phyloP scores from a whole-genome alignment of 1,140 invertebrate genomes.

The Drosophila trapezifrons region DNA sequence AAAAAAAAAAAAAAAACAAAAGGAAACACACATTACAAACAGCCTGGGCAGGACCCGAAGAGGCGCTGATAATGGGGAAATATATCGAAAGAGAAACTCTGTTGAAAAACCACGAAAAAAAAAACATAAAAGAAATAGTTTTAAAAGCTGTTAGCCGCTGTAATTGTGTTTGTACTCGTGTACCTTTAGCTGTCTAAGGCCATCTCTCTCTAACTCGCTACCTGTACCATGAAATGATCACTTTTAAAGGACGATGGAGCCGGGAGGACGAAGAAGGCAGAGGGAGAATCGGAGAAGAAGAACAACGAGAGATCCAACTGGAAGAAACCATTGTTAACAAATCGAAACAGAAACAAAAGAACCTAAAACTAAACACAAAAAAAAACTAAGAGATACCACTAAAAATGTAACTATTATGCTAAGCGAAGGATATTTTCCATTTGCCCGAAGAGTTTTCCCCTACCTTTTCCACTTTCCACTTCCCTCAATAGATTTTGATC shows the following conservation, averaged over 20 bases:
- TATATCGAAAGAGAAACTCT: slow-evolving; percentile 5
- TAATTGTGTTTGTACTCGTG: slow-evolving; percentile 47
- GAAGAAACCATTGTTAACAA: slow-evolving; percentile 43
- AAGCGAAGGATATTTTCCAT: slow-evolving; percentile 16
- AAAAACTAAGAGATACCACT: not conserved
- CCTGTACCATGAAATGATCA: slow-evolving; percentile 15
- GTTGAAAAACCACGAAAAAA: slow-evolving; percentile 6
- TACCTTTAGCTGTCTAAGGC: slow-evolving; percentile 44
- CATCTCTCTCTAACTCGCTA: slow-evolving; percentile 39
- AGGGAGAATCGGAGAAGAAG: not conserved
- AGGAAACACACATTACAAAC: slow-evolving; percentile 14
- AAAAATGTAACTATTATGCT: slow-evolving; percentile 40
- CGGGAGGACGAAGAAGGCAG: not conserved
- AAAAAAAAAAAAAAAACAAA: too few species aligned
- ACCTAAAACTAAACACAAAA: slow-evolving; percentile 7
- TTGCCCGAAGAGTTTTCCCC: slow-evolving; percentile 1
- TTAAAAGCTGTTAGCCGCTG: slow-evolving; percentile 29
- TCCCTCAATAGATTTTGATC: not conserved
- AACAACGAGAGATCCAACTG: slow-evolving; percentile 37
- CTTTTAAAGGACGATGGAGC: slow-evolving; percentile 6
- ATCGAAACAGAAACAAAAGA: slow-evolving; percentile 9
- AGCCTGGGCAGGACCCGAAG: slow-evolving; percentile 38
- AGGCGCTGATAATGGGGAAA: slow-evolving; percentile 18
- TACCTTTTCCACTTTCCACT: not conserved
- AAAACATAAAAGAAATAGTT: slow-evolving; percentile 6